Conservation (phyloP, 2,797 vertebrate genomes). For the Cynodonichthys magdalenae region DNA sequence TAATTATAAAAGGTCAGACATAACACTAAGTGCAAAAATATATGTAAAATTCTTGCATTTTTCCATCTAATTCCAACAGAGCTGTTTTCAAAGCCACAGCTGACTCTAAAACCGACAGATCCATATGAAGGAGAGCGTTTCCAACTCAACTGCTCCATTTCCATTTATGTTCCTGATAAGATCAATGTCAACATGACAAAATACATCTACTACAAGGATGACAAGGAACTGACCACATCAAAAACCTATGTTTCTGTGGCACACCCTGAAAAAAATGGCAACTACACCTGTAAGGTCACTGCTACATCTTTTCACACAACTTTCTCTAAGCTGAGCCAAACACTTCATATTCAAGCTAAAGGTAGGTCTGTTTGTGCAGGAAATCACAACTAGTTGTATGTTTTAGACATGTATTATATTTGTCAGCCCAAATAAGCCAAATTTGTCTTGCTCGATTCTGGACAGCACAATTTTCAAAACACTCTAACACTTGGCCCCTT, state of each 20-base stretch:
- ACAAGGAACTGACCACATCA: background rate
- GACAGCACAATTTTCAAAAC: too few relatives aligned
- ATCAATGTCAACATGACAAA: slow-evolving; percentile 37
- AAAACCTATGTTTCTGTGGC: slow-evolving; percentile 1
- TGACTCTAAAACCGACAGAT: slow-evolving; percentile 49
- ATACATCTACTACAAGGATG: slow-evolving; percentile 65
- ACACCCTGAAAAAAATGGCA: slow-evolving; percentile 46
- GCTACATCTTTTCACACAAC: accelerated
- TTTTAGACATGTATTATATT: too few relatives aligned
- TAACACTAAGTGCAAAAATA: background rate
- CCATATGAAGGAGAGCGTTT: slow-evolving; percentile 62
- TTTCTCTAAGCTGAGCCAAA: slow-evolving; percentile 64
- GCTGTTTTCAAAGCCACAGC: slow-evolving; percentile 71
- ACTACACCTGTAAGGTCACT: slow-evolving; percentile 69
- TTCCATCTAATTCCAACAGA: slow-evolving; percentile 57
- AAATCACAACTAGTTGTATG: background rate
- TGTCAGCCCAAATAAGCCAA: too few relatives aligned
- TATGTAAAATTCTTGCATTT: background rate
- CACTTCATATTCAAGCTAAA: slow-evolving; percentile 61
- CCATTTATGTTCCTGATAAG: slow-evolving; percentile 22
- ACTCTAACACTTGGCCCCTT: too few relatives aligned
- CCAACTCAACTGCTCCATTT: slow-evolving; percentile 61
- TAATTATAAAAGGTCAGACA: background rate
- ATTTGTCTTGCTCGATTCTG: too few relatives aligned
- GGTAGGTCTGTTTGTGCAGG: slow-evolving; percentile 48